Conservation (phyloP, 2,113 vertebrate genomes). For the Geococcyx californianus region DNA sequence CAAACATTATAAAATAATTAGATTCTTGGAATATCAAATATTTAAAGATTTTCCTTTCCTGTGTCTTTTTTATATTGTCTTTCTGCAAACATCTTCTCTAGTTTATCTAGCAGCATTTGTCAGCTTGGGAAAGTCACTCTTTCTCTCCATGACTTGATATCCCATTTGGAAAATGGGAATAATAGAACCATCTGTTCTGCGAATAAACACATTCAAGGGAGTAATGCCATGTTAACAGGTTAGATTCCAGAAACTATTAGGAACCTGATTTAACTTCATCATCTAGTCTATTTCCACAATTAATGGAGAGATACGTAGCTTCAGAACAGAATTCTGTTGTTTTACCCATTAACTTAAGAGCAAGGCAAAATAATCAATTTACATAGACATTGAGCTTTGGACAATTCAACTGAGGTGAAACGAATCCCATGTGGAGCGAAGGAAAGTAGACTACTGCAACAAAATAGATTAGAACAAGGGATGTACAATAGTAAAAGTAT, state of each 20-base stretch:
- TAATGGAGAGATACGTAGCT: neutral
- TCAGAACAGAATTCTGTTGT: neutral
- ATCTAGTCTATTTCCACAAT: neutral
- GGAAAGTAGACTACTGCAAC: neutral
- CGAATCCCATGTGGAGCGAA: neutral
- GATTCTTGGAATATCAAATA: conserved; percentile 4
- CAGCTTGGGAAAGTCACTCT: neutral
- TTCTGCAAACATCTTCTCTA: neutral
- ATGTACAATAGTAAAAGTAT: neutral
- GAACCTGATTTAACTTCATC: neutral
- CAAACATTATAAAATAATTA: conserved; percentile 29
- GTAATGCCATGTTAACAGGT: neutral
- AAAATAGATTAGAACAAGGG: neutral
- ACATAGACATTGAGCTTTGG: neutral
- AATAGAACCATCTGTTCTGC: neutral
- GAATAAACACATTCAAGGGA: neutral
- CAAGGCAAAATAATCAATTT: neutral
- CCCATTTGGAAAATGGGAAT: neutral
- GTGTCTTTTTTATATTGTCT: neutral
- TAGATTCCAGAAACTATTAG: neutral
- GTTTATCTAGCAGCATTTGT: neutral
- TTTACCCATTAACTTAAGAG: neutral
- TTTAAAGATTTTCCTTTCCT: neutral
- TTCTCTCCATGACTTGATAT: neutral
- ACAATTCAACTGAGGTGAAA: neutral